phyloP scores from a whole-genome alignment of 2,888 invertebrate species.

The Ceriagrion tenellum region DNA sequence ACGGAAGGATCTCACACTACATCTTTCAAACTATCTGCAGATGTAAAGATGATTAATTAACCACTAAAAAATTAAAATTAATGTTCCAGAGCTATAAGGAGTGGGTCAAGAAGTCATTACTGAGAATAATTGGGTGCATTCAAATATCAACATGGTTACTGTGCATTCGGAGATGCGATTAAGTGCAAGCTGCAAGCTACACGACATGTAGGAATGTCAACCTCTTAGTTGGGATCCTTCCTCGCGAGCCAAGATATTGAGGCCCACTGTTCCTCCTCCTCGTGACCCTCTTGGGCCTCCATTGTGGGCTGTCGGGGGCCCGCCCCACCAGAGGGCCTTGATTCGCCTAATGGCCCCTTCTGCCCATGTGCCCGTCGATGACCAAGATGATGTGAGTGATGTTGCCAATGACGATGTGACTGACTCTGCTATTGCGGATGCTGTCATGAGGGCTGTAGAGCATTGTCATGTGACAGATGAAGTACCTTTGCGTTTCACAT shows the following conservation, averaged over 20 bases:
- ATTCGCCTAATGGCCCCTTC: conserved; percentile 92
- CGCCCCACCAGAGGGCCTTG: conserved; percentile 91
- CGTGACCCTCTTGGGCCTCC: conserved; percentile 68
- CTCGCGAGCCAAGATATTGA: conserved; percentile 42
- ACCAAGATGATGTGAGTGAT: conserved; percentile 77
- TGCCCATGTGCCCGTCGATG: conserved; percentile 82
- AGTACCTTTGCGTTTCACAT: background rate
- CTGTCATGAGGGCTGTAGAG: conserved; percentile 31
- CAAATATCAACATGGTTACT: background rate
- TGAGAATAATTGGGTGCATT: background rate
- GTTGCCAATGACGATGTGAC: conserved; percentile 74
- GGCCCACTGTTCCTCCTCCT: conserved; percentile 24
- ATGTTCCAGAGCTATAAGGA: background rate
- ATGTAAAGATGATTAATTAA: background rate
- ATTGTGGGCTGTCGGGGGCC: conserved; percentile 82
- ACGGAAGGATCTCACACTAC: background rate
- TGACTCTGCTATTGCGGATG: conserved; percentile 58
- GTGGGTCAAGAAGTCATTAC: background rate
- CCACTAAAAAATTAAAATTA: background rate
- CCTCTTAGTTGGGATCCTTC: background rate
- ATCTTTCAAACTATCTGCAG: background rate
- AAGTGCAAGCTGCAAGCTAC: background rate
- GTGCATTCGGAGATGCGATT: background rate
- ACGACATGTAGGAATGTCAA: background rate
- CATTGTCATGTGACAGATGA: background rate